phyloP scores from a whole-genome alignment of 2,888 invertebrate genomes.

The Scaptodrosophila latifasciaeformis region DNA sequence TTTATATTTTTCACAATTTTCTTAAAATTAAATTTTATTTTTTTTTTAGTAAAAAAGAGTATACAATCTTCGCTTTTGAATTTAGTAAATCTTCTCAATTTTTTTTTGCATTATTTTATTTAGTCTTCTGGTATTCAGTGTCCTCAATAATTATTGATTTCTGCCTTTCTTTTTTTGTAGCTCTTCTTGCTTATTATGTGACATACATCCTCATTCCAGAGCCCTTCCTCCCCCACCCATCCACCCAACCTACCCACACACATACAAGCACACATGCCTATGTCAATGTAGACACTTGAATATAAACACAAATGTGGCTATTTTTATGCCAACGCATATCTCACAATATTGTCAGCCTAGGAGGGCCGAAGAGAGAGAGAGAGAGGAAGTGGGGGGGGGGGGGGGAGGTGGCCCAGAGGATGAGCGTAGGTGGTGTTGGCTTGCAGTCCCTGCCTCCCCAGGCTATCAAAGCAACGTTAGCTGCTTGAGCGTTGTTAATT shows the following conservation, averaged over 20 bases:
- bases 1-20: too few relatives aligned
- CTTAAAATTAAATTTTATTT: too few relatives aligned
- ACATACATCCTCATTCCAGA: not conserved
- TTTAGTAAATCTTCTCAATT: too few relatives aligned
- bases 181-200: not conserved
- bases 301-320: not conserved
- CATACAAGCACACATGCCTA: slow-evolving; percentile 22
- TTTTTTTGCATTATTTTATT: too few relatives aligned
- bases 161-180: not conserved
- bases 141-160: slow-evolving; percentile 29
- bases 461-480: not conserved
- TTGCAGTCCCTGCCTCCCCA: too few relatives aligned
- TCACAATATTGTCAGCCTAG: not conserved
- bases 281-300: not conserved
- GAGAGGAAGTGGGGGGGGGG: not conserved
- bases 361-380: not conserved
- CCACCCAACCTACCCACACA: too few relatives aligned
- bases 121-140: too few relatives aligned
- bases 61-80: too few relatives aligned
- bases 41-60: too few relatives aligned
- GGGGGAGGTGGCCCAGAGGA: not conserved
- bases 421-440: too few relatives aligned
- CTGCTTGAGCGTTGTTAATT: slow-evolving; percentile 1
- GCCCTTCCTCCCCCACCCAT: too few relatives aligned
- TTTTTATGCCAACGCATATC: too few relatives aligned